These are phyloP conservation scores for Peromyscus nudipes DNA, from an alignment of 2,797 vertebrate species.

Conservation along the genomic window DNA sequence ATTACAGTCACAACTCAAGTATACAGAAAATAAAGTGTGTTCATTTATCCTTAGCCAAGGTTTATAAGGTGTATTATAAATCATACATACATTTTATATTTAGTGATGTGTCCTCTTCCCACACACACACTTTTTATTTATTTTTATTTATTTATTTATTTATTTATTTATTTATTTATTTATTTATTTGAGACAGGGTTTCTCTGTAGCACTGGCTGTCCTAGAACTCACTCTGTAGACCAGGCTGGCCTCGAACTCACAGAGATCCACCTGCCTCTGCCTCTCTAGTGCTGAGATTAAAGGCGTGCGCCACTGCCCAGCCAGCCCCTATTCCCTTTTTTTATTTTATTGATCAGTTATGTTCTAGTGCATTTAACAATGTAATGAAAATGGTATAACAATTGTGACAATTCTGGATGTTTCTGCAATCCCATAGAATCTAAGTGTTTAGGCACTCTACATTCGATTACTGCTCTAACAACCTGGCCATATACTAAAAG, in stretches of 20 bases:
- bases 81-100: neutral
- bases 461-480: conserved; percentile 33
- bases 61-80: neutral
- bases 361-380: neutral
- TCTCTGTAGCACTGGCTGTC: too few species aligned
- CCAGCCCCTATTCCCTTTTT: neutral
- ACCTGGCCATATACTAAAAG: neutral
- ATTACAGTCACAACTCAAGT: neutral
- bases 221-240: too few species aligned
- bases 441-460: neutral
- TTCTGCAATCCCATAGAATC: neutral
- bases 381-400: neutral
- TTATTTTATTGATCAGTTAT: neutral
- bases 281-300: too few species aligned
- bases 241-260: too few species aligned
- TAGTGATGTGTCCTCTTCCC: neutral
- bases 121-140: too few species aligned
- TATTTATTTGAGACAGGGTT: too few species aligned
- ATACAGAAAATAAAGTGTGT: neutral
- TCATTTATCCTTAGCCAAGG: neutral
- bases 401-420: neutral
- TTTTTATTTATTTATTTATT: too few species aligned
- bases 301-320: too few species aligned
- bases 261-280: too few species aligned
- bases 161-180: too few species aligned